These are phyloP conservation scores for Prorops nasuta DNA, from an alignment of 1,140 invertebrate species.

Conservation along the genomic window DNA sequence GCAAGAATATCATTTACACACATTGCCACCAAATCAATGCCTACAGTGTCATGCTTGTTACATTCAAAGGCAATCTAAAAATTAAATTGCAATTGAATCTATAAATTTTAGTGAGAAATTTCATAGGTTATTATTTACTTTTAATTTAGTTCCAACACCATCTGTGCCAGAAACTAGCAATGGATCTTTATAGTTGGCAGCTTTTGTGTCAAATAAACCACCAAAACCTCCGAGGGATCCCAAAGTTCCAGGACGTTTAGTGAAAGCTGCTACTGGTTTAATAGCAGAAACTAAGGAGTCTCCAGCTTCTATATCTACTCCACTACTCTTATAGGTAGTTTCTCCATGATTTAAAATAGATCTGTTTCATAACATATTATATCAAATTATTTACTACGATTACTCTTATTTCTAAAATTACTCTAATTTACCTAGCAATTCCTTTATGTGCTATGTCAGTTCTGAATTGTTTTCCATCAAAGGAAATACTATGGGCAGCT, in stretches of 20 bases:
- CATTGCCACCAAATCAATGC: slow-evolving; percentile 96
- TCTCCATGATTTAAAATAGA: slow-evolving; percentile 56
- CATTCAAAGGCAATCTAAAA: slow-evolving; percentile 78
- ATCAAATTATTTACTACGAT: not conserved
- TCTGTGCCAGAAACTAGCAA: slow-evolving; percentile 92
- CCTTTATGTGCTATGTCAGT: slow-evolving; percentile 89
- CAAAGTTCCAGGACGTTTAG: slow-evolving; percentile 70
- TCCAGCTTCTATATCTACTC: slow-evolving; percentile 91
- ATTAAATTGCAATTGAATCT: slow-evolving; percentile 1
- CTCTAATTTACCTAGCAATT: slow-evolving; percentile 69
- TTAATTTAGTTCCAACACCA: slow-evolving; percentile 95
- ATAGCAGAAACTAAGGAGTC: slow-evolving; percentile 83
- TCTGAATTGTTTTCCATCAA: slow-evolving; percentile 82
- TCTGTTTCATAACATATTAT: slow-evolving; percentile 25
- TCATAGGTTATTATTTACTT: slow-evolving; percentile 58
- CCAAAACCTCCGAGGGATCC: slow-evolving; percentile 90
- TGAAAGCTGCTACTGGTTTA: slow-evolving; percentile 71
- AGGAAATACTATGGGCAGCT: slow-evolving; percentile 70
- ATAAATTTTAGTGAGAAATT: slow-evolving; percentile 2
- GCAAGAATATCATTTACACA: slow-evolving; percentile 96
- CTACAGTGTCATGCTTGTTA: slow-evolving; percentile 80
- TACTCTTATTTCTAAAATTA: too few species aligned
- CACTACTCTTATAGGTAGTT: slow-evolving; percentile 88
- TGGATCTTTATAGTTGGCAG: slow-evolving; percentile 72
- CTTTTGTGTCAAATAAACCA: slow-evolving; percentile 81